Base-by-base conservation (phyloP, 2,797 vertebrate genomes). In the Podargus strigoides region DNA sequence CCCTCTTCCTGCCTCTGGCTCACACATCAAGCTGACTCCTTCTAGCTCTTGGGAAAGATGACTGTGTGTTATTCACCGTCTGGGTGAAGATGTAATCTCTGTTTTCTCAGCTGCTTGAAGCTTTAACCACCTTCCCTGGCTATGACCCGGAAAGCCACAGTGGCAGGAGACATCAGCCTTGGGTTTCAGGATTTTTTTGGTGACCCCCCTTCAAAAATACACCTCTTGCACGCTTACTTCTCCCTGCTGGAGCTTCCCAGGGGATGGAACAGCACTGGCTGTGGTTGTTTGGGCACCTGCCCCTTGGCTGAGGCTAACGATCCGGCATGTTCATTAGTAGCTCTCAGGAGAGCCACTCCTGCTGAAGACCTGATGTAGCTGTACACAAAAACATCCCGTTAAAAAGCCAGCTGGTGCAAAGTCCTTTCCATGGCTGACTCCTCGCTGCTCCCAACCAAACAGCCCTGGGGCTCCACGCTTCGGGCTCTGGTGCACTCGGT, bases 401-500 rank as follows among this genome's bases (percentile, higher is more conserved):
- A 9, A 76, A 91, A 75, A 69, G 37, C 37, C 56, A 59, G 47
- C 19, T 2, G 0, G 72, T 42, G 24, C 37, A 52, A 80, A 89
- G 36, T 70, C 64, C 47, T 90, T 80, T 47, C 77, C 44, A 6
- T n/a, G 41, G 39, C 4, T 14, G 14, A 41, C 26, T 87, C 52
- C 58, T 77, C 1, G 0, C 17, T 30, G 22, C 67, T 90, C 36
- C 60, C 0, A 0, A 32, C 34, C 81, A 47, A 95, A 30, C 60
- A 81, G 7, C 22, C 41, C 15, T 1, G 1, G 36, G 42, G 42
- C 34, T 75, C 28, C 34, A 13, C 14, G 8, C 19, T 32, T 67
- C 24, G 0, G 2, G 14, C 63, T 88, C 20, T 4, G 1, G 3
- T 0, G 2, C 0, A 3, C 64, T 79, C 1, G 0, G 24, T 4